These are phyloP conservation scores for Pangasius mekongensis DNA, from an alignment of 2,797 vertebrate species.

Conservation along the genomic window DNA sequence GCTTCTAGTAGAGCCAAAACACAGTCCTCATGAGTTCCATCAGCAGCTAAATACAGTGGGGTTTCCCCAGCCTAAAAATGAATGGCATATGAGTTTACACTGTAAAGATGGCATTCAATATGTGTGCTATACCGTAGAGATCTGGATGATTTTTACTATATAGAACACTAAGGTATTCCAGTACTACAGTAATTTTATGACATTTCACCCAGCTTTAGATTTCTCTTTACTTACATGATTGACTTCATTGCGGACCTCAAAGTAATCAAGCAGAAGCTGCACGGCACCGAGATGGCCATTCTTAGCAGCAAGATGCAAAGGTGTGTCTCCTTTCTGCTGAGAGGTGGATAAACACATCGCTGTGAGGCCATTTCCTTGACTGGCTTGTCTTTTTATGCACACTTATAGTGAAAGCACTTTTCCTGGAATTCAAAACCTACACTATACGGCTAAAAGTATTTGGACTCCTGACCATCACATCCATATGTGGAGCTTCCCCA, in stretches of 20 bases:
- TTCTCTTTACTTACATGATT: constrained; percentile 78
- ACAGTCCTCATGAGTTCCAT: constrained; percentile 80
- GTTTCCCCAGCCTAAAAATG: constrained; percentile 84
- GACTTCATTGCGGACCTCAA: constrained; percentile 79
- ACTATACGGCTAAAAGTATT: background rate
- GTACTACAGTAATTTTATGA: background rate
- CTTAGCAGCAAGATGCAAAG: constrained; percentile 81
- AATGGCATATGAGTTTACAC: background rate
- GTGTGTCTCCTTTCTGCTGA: constrained; percentile 77
- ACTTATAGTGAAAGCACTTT: background rate
- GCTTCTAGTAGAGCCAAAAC: constrained; percentile 79
- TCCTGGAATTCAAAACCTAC: background rate
- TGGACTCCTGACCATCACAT: background rate
- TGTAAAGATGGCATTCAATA: background rate
- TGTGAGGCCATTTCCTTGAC: constrained; percentile 52
- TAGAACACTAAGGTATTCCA: background rate
- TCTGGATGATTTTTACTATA: background rate
- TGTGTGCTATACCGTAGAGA: background rate
- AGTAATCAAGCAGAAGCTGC: constrained; percentile 78
- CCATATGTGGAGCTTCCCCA: background rate
- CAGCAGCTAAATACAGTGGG: constrained; percentile 84
- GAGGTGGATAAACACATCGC: constrained; percentile 64
- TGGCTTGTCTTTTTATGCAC: background rate
- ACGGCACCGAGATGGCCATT: constrained; percentile 78
- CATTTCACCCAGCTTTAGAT: constrained; percentile 2